phyloP scores from a whole-genome alignment of 1,140 invertebrate genomes.

The Brachionus rubens region DNA sequence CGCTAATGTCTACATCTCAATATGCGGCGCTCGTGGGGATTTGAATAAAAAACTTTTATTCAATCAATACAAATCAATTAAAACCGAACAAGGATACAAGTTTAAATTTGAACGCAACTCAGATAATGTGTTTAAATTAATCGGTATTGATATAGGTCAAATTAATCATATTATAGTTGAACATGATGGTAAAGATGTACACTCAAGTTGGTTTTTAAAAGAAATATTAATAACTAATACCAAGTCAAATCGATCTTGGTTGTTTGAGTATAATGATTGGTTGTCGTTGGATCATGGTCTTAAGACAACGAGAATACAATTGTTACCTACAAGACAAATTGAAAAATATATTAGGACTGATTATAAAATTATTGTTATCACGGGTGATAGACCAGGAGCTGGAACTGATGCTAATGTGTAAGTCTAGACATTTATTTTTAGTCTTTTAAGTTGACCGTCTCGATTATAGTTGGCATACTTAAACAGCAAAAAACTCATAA shows the following conservation, averaged over 20 bases:
- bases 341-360: slow-evolving; percentile 39
- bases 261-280: slow-evolving; percentile 59
- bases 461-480: no score
- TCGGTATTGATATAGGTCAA: slow-evolving; percentile 33
- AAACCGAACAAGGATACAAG: slow-evolving; percentile 25
- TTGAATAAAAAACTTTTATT: slow-evolving; percentile 10
- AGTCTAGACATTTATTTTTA: slow-evolving; percentile 36
- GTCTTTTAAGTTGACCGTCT: background rate
- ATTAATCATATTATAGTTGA: slow-evolving; percentile 28
- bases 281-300: slow-evolving; percentile 52
- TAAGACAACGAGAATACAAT: background rate
- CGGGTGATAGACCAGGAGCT: slow-evolving; percentile 51
- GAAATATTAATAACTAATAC: slow-evolving; percentile 57
- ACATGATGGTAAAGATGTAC: slow-evolving; percentile 56
- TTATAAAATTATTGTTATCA: slow-evolving; percentile 53
- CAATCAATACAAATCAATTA: slow-evolving; percentile 35
- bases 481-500: no score
- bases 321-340: background rate
- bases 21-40: slow-evolving; percentile 18
- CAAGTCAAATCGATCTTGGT: slow-evolving; percentile 55
- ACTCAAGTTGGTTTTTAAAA: slow-evolving; percentile 59
- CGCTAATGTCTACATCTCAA: slow-evolving; percentile 45
- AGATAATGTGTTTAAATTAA: slow-evolving; percentile 32
- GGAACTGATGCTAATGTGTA: slow-evolving; percentile 52
- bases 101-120: slow-evolving; percentile 43